Conservation (phyloP, 2,113 vertebrate species). For the Rafetus swinhoei region DNA sequence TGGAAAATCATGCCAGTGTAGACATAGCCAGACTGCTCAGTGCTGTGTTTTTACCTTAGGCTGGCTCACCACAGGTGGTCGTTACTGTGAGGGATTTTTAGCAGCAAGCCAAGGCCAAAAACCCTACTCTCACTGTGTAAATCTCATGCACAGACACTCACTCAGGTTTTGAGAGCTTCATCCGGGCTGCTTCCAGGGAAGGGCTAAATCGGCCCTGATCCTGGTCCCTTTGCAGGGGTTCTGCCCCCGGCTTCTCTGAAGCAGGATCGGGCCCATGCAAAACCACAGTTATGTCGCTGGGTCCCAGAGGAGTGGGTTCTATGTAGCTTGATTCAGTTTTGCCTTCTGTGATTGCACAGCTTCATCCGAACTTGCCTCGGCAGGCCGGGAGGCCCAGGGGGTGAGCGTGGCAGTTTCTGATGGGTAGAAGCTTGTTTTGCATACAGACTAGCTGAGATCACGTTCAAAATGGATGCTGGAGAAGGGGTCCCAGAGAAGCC, state of each 20-base stretch:
- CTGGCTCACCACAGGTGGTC: neutral
- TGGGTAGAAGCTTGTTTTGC: neutral
- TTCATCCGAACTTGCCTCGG: neutral
- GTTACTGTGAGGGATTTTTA: neutral
- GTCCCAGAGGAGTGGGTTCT: neutral
- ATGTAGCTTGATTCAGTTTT: neutral
- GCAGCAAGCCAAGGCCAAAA: neutral
- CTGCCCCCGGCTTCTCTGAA: neutral
- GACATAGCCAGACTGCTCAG: neutral
- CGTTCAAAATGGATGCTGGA: neutral
- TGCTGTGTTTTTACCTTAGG: neutral
- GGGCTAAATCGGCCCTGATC: neutral
- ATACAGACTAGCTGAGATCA: neutral
- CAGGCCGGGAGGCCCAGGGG: neutral
- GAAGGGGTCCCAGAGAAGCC: neutral
- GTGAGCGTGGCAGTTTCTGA: neutral
- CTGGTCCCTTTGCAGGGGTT: neutral
- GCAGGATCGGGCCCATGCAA: neutral
- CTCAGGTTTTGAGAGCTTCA: neutral
- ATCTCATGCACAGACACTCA: neutral
- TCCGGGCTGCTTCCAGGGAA: neutral
- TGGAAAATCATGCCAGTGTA: too few relatives aligned
- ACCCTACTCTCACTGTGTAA: neutral
- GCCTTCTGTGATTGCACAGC: neutral
- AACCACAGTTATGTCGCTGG: neutral